Base-by-base conservation (phyloP, 2,888 invertebrate genomes). In the Caenorhabditis doughertyi region DNA sequence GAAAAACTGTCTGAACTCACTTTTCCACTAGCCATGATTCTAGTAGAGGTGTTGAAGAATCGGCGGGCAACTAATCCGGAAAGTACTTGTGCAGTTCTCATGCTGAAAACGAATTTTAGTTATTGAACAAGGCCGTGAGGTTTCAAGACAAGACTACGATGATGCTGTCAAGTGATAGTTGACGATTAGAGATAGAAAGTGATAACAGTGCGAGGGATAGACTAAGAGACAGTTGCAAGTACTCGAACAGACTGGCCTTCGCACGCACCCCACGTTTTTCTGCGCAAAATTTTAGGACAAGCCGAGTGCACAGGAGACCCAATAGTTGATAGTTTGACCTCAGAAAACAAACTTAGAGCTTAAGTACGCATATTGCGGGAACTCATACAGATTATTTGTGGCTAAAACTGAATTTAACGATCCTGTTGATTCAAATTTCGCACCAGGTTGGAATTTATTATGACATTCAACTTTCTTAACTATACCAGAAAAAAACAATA, bases 1-100 rank as follows among this genome's bases (percentile, higher is more conserved):
- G 5, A 4, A 64, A 47, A 11, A 25, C 16, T 8, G 5, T 47
- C 4, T 4, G 13, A 64, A 53, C 39, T 47, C 16, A 82, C 82
- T 72, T 82, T 82, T 68, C 73, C 82, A 49, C 73, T 67, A 42
- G 79, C 73, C 82, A 82, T 82, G 47, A 72, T 68, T 73, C 73
- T 64, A 55, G 42, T 55, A 11, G 82, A 62, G 29, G 65, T 58
- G 71, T 16, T 21, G 47, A 73, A 55, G 13, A 53, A 44, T n/a
- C 81, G 74, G 21, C 82, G 72, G 5, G 71, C 53, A 27, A 65
- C 51, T 58, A 80, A 35, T 55, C 72, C 71, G 47, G 53, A 29
- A 29, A 81, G 53, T 29, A 39, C 53, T 44, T 77, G 76, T 32
- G 55, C 47, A 42, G 77, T 71, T 81, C 71, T 58, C 81, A 81